Percentiles rank a stretch among this genome's conserved stretches.
Evolutionary conservation across 2,888 invertebrate genomes (phyloP).

Genomic region (Aphrophora alni): DNA sequence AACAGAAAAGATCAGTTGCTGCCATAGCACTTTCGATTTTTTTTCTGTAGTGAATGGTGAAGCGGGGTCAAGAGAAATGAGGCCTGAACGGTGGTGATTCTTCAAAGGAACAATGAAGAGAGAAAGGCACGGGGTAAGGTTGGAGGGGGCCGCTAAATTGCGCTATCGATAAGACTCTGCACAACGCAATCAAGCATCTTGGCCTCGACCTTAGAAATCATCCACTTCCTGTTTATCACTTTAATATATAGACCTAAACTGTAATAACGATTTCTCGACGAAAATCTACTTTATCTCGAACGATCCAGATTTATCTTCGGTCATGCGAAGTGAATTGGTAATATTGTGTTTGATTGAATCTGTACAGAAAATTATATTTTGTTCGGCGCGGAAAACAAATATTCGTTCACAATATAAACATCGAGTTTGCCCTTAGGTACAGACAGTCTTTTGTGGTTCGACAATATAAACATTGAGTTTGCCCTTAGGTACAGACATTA

Average conservation of each 20-base stretch:
- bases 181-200: background rate
- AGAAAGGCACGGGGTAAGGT: background rate
- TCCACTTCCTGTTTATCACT: background rate
- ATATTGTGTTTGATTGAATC: background rate
- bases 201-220: background rate
- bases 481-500: background rate
- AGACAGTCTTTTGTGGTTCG: no score
- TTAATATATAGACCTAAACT: background rate
- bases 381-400: background rate
- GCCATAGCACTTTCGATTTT: no score
- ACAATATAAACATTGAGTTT: background rate
- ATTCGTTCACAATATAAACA: background rate
- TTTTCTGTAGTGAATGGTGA: no score
- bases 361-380: background rate
- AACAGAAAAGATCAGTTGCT: no score
- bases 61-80: background rate
- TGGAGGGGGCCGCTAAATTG: background rate
- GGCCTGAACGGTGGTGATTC: background rate
- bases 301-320: background rate
- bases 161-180: background rate
- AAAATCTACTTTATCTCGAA: background rate
- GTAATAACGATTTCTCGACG: background rate
- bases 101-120: background rate
- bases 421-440: background rate
- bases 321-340: background rate